Conservation (phyloP, 2,113 vertebrate species). For the Aptenodytes forsteri region DNA sequence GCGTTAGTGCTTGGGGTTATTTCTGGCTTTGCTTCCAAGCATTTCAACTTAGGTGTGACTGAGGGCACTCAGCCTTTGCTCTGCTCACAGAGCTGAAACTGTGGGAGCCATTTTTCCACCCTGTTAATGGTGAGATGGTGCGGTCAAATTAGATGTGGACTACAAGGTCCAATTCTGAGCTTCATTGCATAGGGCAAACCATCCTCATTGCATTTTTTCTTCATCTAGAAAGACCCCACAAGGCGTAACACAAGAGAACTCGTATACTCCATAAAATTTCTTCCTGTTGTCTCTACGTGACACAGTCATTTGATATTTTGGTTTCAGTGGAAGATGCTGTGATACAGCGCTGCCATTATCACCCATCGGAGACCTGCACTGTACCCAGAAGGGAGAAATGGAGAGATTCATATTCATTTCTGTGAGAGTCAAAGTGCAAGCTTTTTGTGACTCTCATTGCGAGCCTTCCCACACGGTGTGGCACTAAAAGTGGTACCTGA, state of each 20-base stretch:
- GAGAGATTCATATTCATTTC: neutral
- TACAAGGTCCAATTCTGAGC: neutral
- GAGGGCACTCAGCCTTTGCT: neutral
- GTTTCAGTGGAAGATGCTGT: neutral
- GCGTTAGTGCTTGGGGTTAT: too few species aligned
- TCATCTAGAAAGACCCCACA: neutral
- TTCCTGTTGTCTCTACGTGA: neutral
- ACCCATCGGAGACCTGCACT: neutral
- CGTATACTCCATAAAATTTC: rapidly evolving
- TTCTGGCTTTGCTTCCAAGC: neutral
- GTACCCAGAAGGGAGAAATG: neutral
- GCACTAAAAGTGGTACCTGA: neutral
- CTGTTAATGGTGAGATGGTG: neutral
- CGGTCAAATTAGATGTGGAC: neutral
- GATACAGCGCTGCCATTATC: neutral
- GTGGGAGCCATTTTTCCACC: neutral
- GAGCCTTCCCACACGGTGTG: neutral
- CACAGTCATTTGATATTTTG: neutral
- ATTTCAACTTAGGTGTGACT: neutral
- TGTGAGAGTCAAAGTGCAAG: neutral
- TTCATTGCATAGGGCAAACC: neutral
- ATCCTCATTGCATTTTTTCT: neutral
- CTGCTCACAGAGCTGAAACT: neutral
- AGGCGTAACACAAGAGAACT: neutral
- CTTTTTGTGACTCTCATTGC: neutral